These are phyloP conservation scores for Ibycter americanus DNA, from an alignment of 2,797 vertebrate species.

Conservation along the genomic window DNA sequence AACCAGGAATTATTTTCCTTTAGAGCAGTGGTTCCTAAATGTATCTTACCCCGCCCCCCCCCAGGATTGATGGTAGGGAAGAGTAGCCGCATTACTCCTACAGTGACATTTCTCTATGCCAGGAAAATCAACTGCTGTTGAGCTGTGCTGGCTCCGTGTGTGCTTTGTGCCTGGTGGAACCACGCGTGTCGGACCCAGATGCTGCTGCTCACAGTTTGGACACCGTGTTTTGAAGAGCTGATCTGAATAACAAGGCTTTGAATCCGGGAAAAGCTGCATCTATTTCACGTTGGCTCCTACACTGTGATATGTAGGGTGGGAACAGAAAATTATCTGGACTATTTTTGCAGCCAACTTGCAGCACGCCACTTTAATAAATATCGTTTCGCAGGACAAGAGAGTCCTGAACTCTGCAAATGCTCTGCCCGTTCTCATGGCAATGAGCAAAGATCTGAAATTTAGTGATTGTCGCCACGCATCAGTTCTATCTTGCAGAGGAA, in stretches of 20 bases:
- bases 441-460: neutral
- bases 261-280: neutral
- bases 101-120: constrained; percentile 22
- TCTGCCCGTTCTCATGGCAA: constrained; percentile 35
- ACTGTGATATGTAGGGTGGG: neutral
- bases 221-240: neutral
- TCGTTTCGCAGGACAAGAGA: neutral
- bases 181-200: neutral
- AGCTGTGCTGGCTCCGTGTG: neutral
- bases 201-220: neutral
- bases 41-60: neutral
- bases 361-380: neutral
- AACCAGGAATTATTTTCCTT: neutral
- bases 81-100: neutral
- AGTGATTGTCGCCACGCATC: neutral
- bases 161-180: neutral
- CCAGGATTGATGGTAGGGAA: neutral
- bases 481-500: neutral
- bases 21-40: neutral
- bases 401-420: neutral
- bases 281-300: neutral
- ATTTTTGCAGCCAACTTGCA: neutral
- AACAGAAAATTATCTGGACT: neutral
- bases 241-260: neutral
- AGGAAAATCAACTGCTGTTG: neutral